Conservation (phyloP, 2,113 vertebrate genomes). For the Tragelaphus scriptus region DNA sequence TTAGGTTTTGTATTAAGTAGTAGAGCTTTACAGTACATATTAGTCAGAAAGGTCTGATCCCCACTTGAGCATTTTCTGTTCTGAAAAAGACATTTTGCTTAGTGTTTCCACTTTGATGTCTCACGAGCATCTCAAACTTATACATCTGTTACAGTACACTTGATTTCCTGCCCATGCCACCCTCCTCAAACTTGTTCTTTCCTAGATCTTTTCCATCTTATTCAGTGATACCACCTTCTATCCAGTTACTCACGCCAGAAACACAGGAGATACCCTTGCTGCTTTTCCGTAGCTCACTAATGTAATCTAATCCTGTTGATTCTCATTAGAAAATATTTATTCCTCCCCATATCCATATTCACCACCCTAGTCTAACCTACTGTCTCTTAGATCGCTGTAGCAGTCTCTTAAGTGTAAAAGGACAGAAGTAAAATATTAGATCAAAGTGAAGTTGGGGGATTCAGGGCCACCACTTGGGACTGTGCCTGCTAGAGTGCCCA, state of each 20-base stretch:
- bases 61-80: neutral
- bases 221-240: neutral
- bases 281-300: neutral
- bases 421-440: neutral
- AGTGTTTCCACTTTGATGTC: neutral
- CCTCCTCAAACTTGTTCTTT: conserved; percentile 11
- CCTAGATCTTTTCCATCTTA: neutral
- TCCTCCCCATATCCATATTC: neutral
- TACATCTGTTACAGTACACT: neutral
- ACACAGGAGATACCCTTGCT: neutral
- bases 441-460: conserved; percentile 7
- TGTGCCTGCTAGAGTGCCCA: neutral
- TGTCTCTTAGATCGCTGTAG: neutral
- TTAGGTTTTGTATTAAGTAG: neutral
- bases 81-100: neutral
- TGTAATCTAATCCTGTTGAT: neutral
- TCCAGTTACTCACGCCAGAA: neutral
- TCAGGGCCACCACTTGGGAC: neutral
- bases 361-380: neutral
- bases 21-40: neutral
- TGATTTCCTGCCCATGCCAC: neutral
- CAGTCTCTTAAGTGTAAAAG: neutral
- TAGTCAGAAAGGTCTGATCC: neutral
- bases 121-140: neutral
- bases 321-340: neutral